Evolutionary conservation across 1,140 invertebrate genomes (phyloP), one percentile per base, ranked within the genome.

Genomic region (Solenopsis fugax): DNA sequence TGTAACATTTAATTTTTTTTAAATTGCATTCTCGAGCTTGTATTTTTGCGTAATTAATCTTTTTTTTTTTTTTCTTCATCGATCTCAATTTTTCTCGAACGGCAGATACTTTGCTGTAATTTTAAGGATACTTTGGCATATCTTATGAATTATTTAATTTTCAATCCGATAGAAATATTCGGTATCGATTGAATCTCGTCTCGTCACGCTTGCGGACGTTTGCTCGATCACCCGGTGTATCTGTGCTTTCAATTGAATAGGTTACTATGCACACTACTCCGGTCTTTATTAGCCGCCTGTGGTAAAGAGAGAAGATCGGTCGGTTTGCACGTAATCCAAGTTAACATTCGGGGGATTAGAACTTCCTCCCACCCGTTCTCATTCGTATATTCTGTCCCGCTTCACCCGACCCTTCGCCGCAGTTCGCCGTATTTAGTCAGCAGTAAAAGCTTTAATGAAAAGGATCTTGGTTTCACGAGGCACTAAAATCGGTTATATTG

Each of bases 381-480:
- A 67, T 65, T 52, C 41, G 34, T 56, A 41, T 58, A 73, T 69
- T 80, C 60, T 60, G 52, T 24, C 29, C 56, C 58, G 58, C 56
- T 73, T 52, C 41, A 18, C 48, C 60, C 76, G 89, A 78, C 52
- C 72, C 76, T 64, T 67, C 60, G 4, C 21, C 62, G 77, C 82
- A 86, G 73, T 88, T 90, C 89, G 72, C 52, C 89, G 92, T 93
- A 93, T 93, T 93, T 93, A 93, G 93, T 89, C 72, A 88, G 87
- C 88, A 93, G 90, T 93, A 93, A 93, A 93, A 88, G 88, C 88
- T 89, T 88, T 93, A 93, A 93, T 93, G 91, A 93, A 93, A 93
- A 89, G 89, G 90, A 89, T 88, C 90, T 89, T 88, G 86, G 87
- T 88, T 88, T 89, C 77, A 89, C 85, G 87, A 73, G 88, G 89